Conservation (phyloP, 2,888 invertebrate genomes). For the Drosophila imparisetae region DNA sequence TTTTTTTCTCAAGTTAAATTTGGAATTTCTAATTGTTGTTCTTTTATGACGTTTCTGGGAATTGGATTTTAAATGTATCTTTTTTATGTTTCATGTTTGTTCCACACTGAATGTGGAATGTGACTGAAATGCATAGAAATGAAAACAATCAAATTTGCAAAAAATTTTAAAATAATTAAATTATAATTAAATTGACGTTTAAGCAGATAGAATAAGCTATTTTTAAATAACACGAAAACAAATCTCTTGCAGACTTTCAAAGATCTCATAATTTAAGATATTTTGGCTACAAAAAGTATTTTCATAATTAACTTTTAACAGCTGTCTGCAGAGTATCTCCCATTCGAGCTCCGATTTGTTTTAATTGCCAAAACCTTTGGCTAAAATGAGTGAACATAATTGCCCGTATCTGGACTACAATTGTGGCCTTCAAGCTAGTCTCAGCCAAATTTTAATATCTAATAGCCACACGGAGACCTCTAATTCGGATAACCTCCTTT, state of each 20-base stretch:
- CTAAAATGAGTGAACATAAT: not conserved
- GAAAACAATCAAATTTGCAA: not conserved
- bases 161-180: not conserved
- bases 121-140: not conserved
- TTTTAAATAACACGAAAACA: not conserved
- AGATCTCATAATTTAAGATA: not conserved
- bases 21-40: not conserved
- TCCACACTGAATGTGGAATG: not conserved
- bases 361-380: not conserved
- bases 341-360: constrained; percentile 1
- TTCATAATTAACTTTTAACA: no score
- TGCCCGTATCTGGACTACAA: not conserved
- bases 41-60: not conserved
- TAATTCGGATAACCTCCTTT: constrained; percentile 12
- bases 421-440: constrained; percentile 26
- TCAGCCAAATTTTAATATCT: constrained; percentile 31
- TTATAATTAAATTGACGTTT: not conserved
- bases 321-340: not conserved
- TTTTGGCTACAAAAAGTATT: not conserved
- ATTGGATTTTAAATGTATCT: not conserved
- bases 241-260: not conserved
- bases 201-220: not conserved
- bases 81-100: not conserved
- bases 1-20: constrained; percentile 14
- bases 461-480: constrained; percentile 7